Evolutionary conservation across 1,140 invertebrate genomes (phyloP), one percentile per base, ranked within the genome.

Genomic region (Sinella curviseta): DNA sequence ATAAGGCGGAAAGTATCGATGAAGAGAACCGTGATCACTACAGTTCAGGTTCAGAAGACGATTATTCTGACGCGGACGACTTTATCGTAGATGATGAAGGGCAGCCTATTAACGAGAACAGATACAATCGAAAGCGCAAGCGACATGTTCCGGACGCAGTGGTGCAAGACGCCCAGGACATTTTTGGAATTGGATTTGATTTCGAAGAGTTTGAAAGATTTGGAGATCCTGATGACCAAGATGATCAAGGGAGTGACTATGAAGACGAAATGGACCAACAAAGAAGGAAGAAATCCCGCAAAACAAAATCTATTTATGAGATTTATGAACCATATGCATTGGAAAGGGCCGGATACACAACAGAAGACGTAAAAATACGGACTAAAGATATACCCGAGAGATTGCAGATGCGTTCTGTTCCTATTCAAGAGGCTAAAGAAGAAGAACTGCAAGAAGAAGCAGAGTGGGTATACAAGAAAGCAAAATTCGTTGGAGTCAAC

Each of bases 121-220:
- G 85, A 77, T 87, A 88, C 84, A 87, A 89, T 85, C 88, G 88
- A 83, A 85, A 34, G 17, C 39, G 39, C 39, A 48, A 48, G 39
- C 8, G 39, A 20, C 8, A 17, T 20, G 8, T 55, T 48, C 12
- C 33, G 8, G 55, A 30, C 82, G 88, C 89, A 54, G 88, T 89
- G 2, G 83, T 92, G 24, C 90, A 92, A 85, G 89, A 91, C 83
- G 91, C 91, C 3, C 90, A 91, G 81, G 91, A 92, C 81, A 90
- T 92, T 79, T 92, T 92, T 86, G 91, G 91, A 75, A 90, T 90
- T 73, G 89, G 91, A 79, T 91, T 91, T 85, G 90, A 92, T 83
- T 90, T 89, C 83, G 88, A 88, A 77, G 90, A 90, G 65, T 57
- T 77, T 4, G 48, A 34, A 33, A 28, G 30, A n/a, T n/a, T 30